These are phyloP conservation scores for Ophonus ardosiacus DNA, from an alignment of 2,888 invertebrate species.

Conservation along the genomic window DNA sequence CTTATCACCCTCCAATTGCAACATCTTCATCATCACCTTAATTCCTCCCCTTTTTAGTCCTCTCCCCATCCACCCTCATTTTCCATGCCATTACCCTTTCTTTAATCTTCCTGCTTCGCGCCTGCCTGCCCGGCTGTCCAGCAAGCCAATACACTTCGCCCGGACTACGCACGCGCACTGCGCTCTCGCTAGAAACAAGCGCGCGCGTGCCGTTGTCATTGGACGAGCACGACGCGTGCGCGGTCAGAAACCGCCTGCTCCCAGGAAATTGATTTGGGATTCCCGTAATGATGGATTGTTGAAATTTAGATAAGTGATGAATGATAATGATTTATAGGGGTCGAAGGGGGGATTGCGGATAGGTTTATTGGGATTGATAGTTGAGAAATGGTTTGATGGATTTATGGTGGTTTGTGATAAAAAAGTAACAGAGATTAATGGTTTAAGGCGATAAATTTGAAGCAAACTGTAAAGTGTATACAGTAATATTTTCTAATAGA, in stretches of 20 bases:
- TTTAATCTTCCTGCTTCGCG: neutral
- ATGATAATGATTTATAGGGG: neutral
- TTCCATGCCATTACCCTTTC: slow-evolving; percentile 2
- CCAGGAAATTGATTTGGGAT: slow-evolving; percentile 30
- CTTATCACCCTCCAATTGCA: neutral
- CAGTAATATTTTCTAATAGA: neutral
- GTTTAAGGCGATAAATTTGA: neutral
- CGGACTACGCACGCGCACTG: slow-evolving; percentile 16
- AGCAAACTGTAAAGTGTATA: neutral
- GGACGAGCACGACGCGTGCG: slow-evolving; percentile 39
- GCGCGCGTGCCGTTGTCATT: slow-evolving; percentile 48
- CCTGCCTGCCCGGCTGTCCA: slow-evolving; percentile 27
- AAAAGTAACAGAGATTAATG: neutral
- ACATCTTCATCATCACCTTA: neutral
- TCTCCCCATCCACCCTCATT: neutral
- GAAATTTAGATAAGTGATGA: neutral
- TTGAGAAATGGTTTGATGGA: neutral
- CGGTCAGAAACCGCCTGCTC: slow-evolving; percentile 20
- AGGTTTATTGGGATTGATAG: neutral
- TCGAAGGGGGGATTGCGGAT: neutral
- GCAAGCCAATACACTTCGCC: slow-evolving; percentile 41
- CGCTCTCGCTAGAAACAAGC: neutral
- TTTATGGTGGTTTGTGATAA: neutral
- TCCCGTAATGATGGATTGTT: slow-evolving; percentile 46
- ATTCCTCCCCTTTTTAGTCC: neutral